Conservation (phyloP, 2,888 invertebrate species). For the Schizotus pectinicornis region DNA sequence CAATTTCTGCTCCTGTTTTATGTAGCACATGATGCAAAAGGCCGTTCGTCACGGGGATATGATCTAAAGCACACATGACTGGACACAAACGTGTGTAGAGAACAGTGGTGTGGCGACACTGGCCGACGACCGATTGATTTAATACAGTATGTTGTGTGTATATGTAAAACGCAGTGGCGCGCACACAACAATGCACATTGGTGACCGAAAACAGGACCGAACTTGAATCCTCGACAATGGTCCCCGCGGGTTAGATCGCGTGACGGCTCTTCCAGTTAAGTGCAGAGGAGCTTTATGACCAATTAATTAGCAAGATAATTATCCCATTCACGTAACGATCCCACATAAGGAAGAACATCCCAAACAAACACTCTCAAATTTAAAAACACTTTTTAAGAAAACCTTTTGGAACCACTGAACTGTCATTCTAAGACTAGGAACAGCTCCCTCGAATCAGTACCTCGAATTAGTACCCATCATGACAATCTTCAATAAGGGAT, state of each 20-base stretch:
- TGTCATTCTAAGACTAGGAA: too few species aligned
- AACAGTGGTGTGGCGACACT: not conserved
- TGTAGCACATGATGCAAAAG: slow-evolving; percentile 9
- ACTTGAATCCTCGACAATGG: slow-evolving; percentile 14
- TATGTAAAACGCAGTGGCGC: slow-evolving; percentile 22
- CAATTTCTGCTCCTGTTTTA: not conserved
- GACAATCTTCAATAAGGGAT: too few species aligned
- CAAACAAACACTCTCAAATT: not conserved
- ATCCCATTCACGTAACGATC: not conserved
- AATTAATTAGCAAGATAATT: not conserved
- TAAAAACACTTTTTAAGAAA: not conserved
- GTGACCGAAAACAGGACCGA: not conserved
- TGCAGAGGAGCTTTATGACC: not conserved
- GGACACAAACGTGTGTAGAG: slow-evolving; percentile 15
- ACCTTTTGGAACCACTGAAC: not conserved
- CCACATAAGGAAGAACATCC: not conserved
- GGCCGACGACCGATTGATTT: slow-evolving; percentile 21
- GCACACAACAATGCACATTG: slow-evolving; percentile 6
- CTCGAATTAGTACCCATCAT: too few species aligned
- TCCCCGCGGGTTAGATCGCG: slow-evolving; percentile 13
- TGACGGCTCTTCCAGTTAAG: slow-evolving; percentile 2
- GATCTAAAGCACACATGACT: slow-evolving; percentile 16
- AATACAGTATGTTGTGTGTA: slow-evolving; percentile 15
- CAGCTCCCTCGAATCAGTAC: too few species aligned
- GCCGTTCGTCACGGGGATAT: slow-evolving; percentile 12